Evolutionary conservation across 53 echinoderm and acorn worm species (phyloP).

Genomic region (Mesocentrotus franciscanus): DNA sequence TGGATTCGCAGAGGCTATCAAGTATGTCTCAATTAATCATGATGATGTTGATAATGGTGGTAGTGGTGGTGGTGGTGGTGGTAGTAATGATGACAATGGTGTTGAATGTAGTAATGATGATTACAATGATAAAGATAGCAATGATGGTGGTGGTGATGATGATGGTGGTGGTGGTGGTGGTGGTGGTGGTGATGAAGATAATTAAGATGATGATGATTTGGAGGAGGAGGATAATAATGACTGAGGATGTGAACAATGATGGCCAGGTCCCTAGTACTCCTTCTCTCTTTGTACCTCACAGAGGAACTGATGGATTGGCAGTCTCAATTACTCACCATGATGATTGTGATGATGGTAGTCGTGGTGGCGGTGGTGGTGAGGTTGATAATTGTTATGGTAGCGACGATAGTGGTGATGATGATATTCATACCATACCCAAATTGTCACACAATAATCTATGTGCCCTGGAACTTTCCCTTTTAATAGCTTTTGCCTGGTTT

Average conservation of each 20-base stretch:
- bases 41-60: not conserved
- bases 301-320: slow-evolving; percentile 89
- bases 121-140: not conserved
- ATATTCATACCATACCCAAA: too few species aligned
- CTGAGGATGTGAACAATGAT: slow-evolving; percentile 88
- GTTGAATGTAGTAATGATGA: not conserved
- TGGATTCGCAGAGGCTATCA: slow-evolving; percentile 98
- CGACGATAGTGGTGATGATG: not conserved
- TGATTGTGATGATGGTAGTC: not conserved
- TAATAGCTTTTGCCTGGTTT: too few species aligned
- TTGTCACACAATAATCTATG: too few species aligned
- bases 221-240: not conserved
- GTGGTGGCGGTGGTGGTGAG: slow-evolving; percentile 15
- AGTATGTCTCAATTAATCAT: slow-evolving; percentile 73
- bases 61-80: not conserved
- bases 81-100: not conserved
- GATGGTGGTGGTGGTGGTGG: not conserved
- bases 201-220: too few species aligned
- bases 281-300: slow-evolving; percentile 88
- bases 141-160: not conserved
- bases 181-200: not conserved
- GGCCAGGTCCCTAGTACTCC: slow-evolving; percentile 95
- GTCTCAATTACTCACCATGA: slow-evolving; percentile 81
- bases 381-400: slow-evolving; percentile 17
- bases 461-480: too few species aligned